Percentiles rank a stretch among this genome's conserved stretches.
Evolutionary conservation across 2,888 invertebrate genomes (phyloP).

Genomic region (Notocelia uddmanniana): DNA sequence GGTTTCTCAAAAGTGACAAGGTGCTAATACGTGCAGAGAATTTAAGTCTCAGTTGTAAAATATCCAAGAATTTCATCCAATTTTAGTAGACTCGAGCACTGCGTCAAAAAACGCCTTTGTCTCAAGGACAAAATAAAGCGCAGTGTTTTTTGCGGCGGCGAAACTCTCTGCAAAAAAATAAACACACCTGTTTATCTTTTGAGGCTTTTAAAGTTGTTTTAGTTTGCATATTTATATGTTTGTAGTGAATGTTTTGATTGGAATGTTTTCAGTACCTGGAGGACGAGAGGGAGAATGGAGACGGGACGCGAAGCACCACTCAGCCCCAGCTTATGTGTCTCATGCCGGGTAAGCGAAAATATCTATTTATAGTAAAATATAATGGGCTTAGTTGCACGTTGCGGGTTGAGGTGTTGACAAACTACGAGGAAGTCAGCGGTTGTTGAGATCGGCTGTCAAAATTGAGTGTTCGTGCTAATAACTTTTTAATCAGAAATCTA

Average conservation of each 20-base stretch:
- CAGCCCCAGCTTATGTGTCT: conserved; percentile 88
- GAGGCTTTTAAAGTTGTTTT: conserved; percentile 44
- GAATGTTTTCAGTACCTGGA: conserved; percentile 79
- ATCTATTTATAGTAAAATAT: too few relatives aligned
- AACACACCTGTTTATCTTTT: conserved; percentile 42
- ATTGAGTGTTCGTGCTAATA: too few relatives aligned
- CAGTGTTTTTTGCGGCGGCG: conserved; percentile 31
- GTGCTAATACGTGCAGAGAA: neutral
- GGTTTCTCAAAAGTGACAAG: neutral
- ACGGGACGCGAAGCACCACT: conserved; percentile 80
- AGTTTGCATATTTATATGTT: conserved; percentile 22
- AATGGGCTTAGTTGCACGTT: too few relatives aligned
- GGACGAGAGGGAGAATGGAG: conserved; percentile 82
- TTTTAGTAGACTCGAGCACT: conserved; percentile 2
- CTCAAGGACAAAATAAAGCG: conserved; percentile 41
- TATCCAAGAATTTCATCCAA: conserved; percentile 1
- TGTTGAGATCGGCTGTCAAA: too few relatives aligned
- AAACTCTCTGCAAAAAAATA: conserved; percentile 33
- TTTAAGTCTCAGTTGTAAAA: neutral
- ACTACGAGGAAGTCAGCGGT: too few relatives aligned
- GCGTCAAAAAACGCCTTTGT: conserved; percentile 42
- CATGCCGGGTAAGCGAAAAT: conserved; percentile 76
- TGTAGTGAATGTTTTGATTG: conserved; percentile 34
- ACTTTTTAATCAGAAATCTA: too few relatives aligned
- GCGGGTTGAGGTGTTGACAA: too few relatives aligned